Evolutionary conservation across 2,888 invertebrate species (phyloP).

Genomic region (Tholera decimalis): DNA sequence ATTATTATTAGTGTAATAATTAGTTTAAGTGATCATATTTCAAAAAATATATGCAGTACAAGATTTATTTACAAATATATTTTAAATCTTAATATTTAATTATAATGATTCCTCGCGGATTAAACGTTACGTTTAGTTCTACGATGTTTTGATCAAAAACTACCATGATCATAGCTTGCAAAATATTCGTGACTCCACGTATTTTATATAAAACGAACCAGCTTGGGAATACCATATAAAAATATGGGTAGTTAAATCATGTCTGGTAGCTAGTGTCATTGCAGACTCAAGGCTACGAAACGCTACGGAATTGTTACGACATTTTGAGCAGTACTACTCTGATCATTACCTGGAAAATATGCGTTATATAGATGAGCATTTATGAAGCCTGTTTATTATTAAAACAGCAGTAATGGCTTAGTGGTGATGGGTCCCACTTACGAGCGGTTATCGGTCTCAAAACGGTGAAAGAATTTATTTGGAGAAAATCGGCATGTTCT

Average conservation of each 20-base stretch:
- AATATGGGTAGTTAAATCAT: background rate
- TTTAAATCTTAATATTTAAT: too few species aligned
- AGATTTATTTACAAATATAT: too few species aligned
- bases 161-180: background rate
- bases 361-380: background rate
- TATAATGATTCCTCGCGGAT: background rate
- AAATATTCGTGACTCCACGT: background rate
- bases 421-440: too few species aligned
- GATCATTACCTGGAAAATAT: background rate
- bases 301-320: background rate
- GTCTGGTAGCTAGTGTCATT: background rate
- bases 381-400: background rate
- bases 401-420: background rate
- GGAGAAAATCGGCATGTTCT: too few species aligned
- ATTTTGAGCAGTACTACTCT: background rate
- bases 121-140: background rate
- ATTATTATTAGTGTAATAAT: too few species aligned
- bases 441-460: too few species aligned
- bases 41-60: too few species aligned
- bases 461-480: too few species aligned
- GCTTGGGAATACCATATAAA: background rate
- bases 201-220: background rate
- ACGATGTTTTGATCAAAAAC: background rate
- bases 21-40: too few species aligned
- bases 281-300: background rate